Base-by-base conservation (phyloP, 2,113 vertebrate genomes). In the Corydoras sp. region DNA sequence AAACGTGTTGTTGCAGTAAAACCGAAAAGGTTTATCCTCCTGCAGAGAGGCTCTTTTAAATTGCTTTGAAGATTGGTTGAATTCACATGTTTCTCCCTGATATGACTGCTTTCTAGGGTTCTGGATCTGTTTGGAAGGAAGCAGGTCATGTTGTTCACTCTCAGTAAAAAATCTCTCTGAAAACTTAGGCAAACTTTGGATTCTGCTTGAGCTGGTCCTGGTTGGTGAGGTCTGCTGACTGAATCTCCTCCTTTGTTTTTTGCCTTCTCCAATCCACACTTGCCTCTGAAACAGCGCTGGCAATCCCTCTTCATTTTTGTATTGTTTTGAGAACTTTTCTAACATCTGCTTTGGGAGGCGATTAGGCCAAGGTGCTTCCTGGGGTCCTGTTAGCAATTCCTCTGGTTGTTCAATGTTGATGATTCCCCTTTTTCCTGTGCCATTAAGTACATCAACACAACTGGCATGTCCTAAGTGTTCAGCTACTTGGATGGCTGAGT, bases 401-500 rank as follows among this genome's bases (percentile, higher is more conserved):
- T 72, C 73, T 14, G 64, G 72, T 8, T 77, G 71, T 12, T 85
- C 75, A 1, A 86, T 80, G 12, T 69, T 51, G 48, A 74, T 54
- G 0, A 73, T 49, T 6, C 54, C 54, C 62, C 81, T 87, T 75
- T 82, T 86, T 51, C 76, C 82, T 1, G 80, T 74, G 49, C 85
- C 82, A 3, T 82, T 91, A 58, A 94, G 86, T 29, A 91, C 87
- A 76, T 90, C 88, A 66, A 90, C 88, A 2, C 94, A 93, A 32
- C 89, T 88, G 51, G 84, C 84, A 79, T 94, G 92, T 5, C 93
- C 94, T 3, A 91, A 90, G 68, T 89, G 81, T 58, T 87, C 83
- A 14, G 93, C 93, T 6, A 93, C 88, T 60, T 93, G 91, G 11
- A 88, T 76, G 9, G 92, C 92, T 0, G 93, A 92, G 69, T 92